Evolutionary conservation across 2,888 invertebrate genomes (phyloP).

Genomic region (Ophioninae sp.): DNA sequence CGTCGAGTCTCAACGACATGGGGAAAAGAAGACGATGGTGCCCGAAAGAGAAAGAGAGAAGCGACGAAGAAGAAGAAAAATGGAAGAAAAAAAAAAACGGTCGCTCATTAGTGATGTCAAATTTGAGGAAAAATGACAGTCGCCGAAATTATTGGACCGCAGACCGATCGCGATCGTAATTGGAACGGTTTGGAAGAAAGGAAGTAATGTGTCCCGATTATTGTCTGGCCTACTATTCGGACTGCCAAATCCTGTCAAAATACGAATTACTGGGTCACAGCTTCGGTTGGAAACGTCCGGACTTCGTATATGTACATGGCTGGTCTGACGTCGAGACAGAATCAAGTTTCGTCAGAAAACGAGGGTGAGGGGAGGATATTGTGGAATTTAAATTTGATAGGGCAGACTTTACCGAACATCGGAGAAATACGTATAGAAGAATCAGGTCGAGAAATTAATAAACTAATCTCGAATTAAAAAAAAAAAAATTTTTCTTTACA

Average conservation of each 20-base stretch:
- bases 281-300: background rate
- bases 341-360: background rate
- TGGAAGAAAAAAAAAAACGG: too few relatives aligned
- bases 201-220: background rate
- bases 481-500: background rate
- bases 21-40: slow-evolving; percentile 9
- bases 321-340: background rate
- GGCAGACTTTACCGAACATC: background rate
- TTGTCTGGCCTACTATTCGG: slow-evolving; percentile 3
- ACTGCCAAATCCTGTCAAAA: slow-evolving; percentile 14
- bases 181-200: background rate
- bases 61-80: background rate
- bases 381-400: too few relatives aligned
- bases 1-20: slow-evolving; percentile 40
- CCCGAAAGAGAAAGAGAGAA: background rate
- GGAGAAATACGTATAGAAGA: too few relatives aligned
- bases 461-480: too few relatives aligned
- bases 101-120: too few relatives aligned
- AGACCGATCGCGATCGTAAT: too few relatives aligned
- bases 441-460: too few relatives aligned
- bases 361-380: background rate
- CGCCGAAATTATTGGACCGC: too few relatives aligned
- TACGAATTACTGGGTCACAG: slow-evolving; percentile 13
- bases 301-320: background rate
- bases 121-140: too few relatives aligned